A percentile compares a stretch with the other conserved stretches of the same genome.
phyloP scores from a whole-genome alignment of 1,140 invertebrate genomes.

The Paraescarpia echinospica region DNA sequence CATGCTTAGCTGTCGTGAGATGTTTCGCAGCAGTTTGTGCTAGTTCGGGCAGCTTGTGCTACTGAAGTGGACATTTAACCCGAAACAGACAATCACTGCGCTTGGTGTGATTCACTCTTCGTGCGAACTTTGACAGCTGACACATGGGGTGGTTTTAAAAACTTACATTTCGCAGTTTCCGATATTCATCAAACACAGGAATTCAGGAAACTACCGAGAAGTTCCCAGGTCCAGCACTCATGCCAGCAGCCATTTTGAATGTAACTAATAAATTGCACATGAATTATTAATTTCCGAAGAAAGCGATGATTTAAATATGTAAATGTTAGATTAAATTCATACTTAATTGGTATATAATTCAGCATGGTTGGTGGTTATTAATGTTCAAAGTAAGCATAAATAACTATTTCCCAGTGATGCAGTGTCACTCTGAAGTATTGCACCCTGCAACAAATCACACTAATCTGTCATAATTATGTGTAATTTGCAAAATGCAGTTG shows the following conservation, averaged over 20 bases:
- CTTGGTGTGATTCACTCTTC: neutral
- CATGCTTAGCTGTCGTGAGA: neutral
- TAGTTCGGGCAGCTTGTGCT: neutral
- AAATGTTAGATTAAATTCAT: neutral
- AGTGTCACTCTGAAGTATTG: neutral
- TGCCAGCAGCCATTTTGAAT: neutral
- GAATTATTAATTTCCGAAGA: too few relatives aligned
- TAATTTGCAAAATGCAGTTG: neutral
- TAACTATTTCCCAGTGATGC: neutral
- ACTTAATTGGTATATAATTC: neutral
- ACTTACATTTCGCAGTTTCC: neutral
- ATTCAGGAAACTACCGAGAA: neutral
- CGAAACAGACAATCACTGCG: neutral
- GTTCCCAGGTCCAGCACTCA: neutral
- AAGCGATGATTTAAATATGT: neutral
- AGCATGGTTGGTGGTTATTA: neutral
- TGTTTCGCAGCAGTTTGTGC: neutral
- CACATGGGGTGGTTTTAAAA: neutral
- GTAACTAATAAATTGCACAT: too few relatives aligned
- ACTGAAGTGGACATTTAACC: neutral
- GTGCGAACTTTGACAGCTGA: neutral
- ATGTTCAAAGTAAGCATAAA: neutral
- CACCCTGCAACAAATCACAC: neutral
- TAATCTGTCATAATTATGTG: neutral
- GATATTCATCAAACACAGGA: neutral